These are phyloP conservation scores for Vanessa atalanta DNA, from an alignment of 1,140 invertebrate species.

Conservation along the genomic window DNA sequence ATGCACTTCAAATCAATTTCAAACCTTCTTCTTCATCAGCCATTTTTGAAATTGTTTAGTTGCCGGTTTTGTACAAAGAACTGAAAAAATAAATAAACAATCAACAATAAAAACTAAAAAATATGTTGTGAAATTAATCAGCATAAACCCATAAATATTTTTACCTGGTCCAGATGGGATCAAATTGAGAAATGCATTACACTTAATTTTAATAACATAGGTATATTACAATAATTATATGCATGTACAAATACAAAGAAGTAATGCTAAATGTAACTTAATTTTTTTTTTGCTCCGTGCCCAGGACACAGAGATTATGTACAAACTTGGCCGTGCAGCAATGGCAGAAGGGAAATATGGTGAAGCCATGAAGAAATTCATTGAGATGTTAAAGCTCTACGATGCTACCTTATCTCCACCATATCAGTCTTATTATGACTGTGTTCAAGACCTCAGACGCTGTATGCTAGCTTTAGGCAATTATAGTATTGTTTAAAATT, in stretches of 20 bases:
- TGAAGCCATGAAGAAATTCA: slow-evolving; percentile 85
- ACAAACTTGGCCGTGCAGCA: slow-evolving; percentile 83
- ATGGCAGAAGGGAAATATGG: slow-evolving; percentile 84
- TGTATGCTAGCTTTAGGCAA: slow-evolving; percentile 88
- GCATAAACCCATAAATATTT: no score
- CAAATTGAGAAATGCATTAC: no score
- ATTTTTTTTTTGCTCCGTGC: slow-evolving; percentile 13
- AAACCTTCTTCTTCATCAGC: slow-evolving; percentile 69
- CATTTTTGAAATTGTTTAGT: slow-evolving; percentile 43
- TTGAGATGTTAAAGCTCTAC: slow-evolving; percentile 86
- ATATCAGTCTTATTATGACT: slow-evolving; percentile 90
- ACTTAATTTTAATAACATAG: no score
- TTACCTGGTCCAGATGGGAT: no score
- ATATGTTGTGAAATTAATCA: no score
- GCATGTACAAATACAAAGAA: no score
- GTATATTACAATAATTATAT: no score
- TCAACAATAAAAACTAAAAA: no score
- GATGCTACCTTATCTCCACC: slow-evolving; percentile 87
- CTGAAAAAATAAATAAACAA: background rate
- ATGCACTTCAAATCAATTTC: background rate
- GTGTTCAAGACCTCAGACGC: slow-evolving; percentile 89
- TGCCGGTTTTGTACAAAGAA: background rate
- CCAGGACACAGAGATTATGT: slow-evolving; percentile 88
- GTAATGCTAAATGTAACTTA: background rate
- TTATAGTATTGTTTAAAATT: slow-evolving; percentile 61